Evolutionary conservation across 1,140 invertebrate species (phyloP), one percentile per base, ranked within the genome.

Genomic region (Parapsyche elsis): DNA sequence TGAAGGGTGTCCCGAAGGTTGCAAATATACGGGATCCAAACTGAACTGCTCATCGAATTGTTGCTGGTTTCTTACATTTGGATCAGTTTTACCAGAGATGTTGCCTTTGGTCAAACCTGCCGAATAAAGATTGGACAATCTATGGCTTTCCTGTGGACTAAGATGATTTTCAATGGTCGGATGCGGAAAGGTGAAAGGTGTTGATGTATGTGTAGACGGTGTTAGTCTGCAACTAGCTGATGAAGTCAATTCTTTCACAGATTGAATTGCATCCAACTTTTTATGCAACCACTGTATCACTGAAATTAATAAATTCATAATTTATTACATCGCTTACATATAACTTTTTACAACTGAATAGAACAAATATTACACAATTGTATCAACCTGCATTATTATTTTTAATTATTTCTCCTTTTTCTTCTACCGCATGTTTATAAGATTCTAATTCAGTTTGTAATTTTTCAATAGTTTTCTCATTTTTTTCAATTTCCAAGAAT

Each of bases 341-440:
- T 46, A 75, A n/a, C n/a, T n/a, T n/a, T n/a, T n/a, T n/a, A n/a
- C n/a, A n/a, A n/a, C n/a, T n/a, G 30, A 38, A 38, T 7, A 38
- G 12, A 0, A 71, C 5, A 38, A 4, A 67, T 67, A 67, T n/a
- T 7, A 82, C 87, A 91, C 9, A 71, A 0, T 14, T 26, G 24
- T 67, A 67, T 19, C 81, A 87, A 91, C 91, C 90, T 86, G 91
- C 90, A 84, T 92, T 91, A 85, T 92, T 92, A 85, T 92, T 92
- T 79, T 92, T 92, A 30, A 92, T 91, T 46, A 86, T 90, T 80
- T 92, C 91, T 26, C 92, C 90, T 75, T 91, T 90, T 67, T 91
- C 90, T 79, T 90, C 90, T 0, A 92, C 64, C 67, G 89, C 85
- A 78, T 86, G 82, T 83, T 91, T 88, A 76, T 88, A 85, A n/a